Conservation (phyloP, 2,888 invertebrate genomes). For the Troides oblongomaculatus region DNA sequence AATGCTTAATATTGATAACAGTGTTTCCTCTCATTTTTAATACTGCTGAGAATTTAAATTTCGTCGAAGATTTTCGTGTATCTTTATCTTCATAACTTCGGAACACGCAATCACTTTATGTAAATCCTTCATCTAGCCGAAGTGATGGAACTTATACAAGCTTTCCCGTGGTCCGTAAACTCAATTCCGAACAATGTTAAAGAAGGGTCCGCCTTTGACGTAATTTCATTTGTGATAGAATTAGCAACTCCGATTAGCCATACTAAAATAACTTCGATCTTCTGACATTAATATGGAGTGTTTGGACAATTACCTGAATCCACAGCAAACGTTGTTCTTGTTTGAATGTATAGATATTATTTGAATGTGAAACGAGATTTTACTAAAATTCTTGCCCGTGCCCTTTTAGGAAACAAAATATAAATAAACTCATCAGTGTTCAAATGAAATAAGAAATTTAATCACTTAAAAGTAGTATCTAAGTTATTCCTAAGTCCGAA, state of each 20-base stretch:
- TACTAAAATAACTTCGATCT: too few species aligned
- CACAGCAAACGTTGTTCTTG: too few species aligned
- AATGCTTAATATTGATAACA: not conserved
- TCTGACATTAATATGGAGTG: too few species aligned
- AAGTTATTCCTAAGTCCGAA: too few species aligned
- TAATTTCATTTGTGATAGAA: not conserved
- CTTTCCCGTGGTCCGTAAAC: constrained; percentile 5
- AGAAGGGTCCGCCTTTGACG: not conserved
- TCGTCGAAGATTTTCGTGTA: not conserved
- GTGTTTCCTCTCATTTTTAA: not conserved
- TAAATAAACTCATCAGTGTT: too few species aligned
- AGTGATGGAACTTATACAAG: constrained; percentile 13
- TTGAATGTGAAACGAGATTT: too few species aligned
- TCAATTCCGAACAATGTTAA: constrained; percentile 9
- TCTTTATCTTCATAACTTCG: not conserved
- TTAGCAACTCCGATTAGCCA: not conserved
- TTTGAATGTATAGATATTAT: too few species aligned
- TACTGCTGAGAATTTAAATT: not conserved
- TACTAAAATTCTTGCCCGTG: too few species aligned
- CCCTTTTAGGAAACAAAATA: too few species aligned
- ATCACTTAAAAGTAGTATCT: too few species aligned
- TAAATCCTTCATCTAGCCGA: constrained; percentile 4
- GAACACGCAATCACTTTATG: constrained; percentile 8
- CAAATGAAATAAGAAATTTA: too few species aligned
- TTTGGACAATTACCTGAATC: too few species aligned